Percentiles rank a stretch among this genome's conserved stretches.
These are phyloP conservation scores for Melikaiella ostensackeni DNA, from an alignment of 2,888 invertebrate genomes.

Conservation along the genomic window DNA sequence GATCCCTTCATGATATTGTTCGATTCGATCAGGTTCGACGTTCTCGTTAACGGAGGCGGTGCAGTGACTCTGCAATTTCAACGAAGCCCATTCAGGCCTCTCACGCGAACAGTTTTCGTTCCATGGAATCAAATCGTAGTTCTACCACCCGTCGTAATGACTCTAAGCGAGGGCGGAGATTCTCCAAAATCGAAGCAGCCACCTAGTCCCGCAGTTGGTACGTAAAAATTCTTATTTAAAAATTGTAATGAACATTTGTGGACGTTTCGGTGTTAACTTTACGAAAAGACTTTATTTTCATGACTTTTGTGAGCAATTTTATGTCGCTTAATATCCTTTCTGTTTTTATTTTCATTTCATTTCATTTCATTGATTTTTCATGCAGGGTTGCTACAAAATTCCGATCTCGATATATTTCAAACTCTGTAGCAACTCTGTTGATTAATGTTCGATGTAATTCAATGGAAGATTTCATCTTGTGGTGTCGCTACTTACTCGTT, in stretches of 20 bases:
- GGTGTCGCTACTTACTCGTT: slow-evolving; percentile 23
- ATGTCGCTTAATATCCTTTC: neutral
- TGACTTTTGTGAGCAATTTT: neutral
- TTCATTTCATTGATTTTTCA: neutral
- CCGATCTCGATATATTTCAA: neutral
- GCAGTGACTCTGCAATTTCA: slow-evolving; percentile 98
- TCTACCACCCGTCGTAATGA: slow-evolving; percentile 89
- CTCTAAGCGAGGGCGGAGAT: slow-evolving; percentile 83
- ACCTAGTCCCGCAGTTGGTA: slow-evolving; percentile 75
- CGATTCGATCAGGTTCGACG: slow-evolving; percentile 90
- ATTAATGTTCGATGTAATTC: slow-evolving; percentile 25
- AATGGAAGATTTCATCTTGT: slow-evolving; percentile 25
- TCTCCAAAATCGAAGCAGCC: slow-evolving; percentile 72
- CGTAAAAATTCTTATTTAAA: slow-evolving; percentile 53
- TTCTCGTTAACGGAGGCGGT: slow-evolving; percentile 98
- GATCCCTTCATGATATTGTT: slow-evolving; percentile 25
- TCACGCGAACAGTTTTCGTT: slow-evolving; percentile 93
- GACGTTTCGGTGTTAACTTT: slow-evolving; percentile 23
- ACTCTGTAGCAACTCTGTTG: neutral
- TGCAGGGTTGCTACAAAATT: neutral
- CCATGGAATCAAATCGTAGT: slow-evolving; percentile 99
- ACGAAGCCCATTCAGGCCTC: slow-evolving; percentile 93
- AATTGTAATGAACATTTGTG: slow-evolving; percentile 33
- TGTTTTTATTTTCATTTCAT: neutral
- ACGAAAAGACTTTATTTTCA: neutral